Evolutionary conservation across 2,797 vertebrate species (phyloP), one percentile per base, ranked within the genome.

Genomic region (Sebastes umbrosus): DNA sequence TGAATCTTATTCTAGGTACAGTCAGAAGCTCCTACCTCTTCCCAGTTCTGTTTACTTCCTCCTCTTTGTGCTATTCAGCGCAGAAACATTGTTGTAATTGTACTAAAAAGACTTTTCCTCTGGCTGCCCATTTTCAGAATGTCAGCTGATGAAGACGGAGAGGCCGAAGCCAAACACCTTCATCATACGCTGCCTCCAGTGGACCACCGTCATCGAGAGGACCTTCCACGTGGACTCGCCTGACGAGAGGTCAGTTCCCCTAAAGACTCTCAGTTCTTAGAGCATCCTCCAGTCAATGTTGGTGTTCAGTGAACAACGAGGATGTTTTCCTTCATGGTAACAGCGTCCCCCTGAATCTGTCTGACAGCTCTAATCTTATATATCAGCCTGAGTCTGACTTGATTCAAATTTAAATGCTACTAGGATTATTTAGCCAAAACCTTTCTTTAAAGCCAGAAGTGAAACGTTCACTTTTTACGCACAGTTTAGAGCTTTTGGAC

Each of bases 141-240:
- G 98, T 93, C 98, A 99, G 73, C 93, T 99, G 93, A 99, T 99
- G 98, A 99, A 99, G 96, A 98, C 98, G 83, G 98, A 99, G 93
- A 96, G 98, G 96, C 98, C 98, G 87, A 98, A 98, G 95, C 97
- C 98, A 82, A 99, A 99, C 94, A 99, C 98, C 63, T 99, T 99
- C 94, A 99, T 99, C 93, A 99, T 99, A 88, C 97, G 98, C 95
- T 99, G 98, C 96, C 97, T 99, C 79, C 98, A 99, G 90, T 99
- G 98, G 98, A 99, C 98, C 90, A 99, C 98, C 25, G 97, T 99
- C 85, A 99, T 99, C 90, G 98, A 99, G 92, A 97, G 98, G 88
- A 99, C 98, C 13, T 99, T 99, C 93, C 98, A 99, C 0, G 98
- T 99, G 91, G 98, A 99, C 92, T 96, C 97, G 36, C 97, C 97